Evolutionary conservation across 2,113 vertebrate genomes (phyloP).

Genomic region (Monopterus albus): DNA sequence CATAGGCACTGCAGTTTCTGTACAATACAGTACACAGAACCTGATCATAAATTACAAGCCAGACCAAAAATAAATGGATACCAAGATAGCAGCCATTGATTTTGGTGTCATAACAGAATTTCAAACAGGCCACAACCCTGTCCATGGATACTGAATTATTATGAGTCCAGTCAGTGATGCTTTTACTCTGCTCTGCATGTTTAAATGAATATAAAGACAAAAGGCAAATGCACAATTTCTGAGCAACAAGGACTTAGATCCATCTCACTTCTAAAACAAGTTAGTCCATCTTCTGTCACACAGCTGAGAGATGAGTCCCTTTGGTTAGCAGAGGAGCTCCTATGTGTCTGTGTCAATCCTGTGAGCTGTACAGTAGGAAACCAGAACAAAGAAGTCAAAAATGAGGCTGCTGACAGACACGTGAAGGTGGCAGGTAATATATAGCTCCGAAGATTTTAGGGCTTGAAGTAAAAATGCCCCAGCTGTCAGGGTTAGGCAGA

Average conservation of each 20-base stretch:
- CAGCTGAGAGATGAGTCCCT: conserved; percentile 56
- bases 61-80: conserved; percentile 67
- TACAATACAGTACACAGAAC: conserved; percentile 67
- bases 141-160: conserved; percentile 39
- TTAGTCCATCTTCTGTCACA: conserved; percentile 61
- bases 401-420: neutral
- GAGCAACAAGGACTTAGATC: conserved; percentile 63
- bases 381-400: conserved; percentile 26
- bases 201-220: conserved; percentile 71
- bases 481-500: conserved; percentile 6
- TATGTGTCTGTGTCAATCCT: conserved; percentile 96
- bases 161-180: conserved; percentile 45
- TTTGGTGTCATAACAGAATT: conserved; percentile 53
- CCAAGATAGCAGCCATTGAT: conserved; percentile 54
- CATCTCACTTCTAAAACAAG: conserved; percentile 71
- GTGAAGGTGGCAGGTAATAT: neutral
- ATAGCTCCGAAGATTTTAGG: conserved; percentile 1
- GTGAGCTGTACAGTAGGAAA: conserved; percentile 86
- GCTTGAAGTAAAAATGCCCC: conserved; percentile 10
- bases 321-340: conserved; percentile 62
- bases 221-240: conserved; percentile 65
- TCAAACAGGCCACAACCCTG: conserved; percentile 50
- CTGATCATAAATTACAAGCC: conserved; percentile 62
- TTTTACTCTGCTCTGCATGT: conserved; percentile 56
- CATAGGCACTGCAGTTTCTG: conserved; percentile 79